These are phyloP conservation scores for Agraylea sexmaculata DNA, from an alignment of 1,140 invertebrate genomes.

Conservation along the genomic window DNA sequence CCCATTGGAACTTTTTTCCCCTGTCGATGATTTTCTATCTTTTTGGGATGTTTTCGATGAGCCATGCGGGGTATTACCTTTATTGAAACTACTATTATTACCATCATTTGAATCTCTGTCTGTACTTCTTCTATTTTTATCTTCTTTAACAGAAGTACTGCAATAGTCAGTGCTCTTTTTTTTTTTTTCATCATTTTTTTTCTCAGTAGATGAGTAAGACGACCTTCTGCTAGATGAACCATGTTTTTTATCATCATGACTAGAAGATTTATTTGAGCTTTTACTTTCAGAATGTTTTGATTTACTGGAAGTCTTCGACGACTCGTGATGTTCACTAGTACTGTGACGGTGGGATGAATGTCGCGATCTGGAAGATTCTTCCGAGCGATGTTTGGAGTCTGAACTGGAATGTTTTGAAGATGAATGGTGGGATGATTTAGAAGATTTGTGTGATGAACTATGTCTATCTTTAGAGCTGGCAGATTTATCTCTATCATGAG, in stretches of 20 bases:
- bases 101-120: constrained; percentile 49
- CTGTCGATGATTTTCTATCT: constrained; percentile 29
- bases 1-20: constrained; percentile 33
- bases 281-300: constrained; percentile 13
- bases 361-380: constrained; percentile 32
- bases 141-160: constrained; percentile 38
- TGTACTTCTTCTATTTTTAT: constrained; percentile 37
- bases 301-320: constrained; percentile 13
- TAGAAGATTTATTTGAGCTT: constrained; percentile 9
- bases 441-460: constrained; percentile 36
- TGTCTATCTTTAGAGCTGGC: constrained; percentile 28
- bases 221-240: constrained; percentile 11
- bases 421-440: constrained; percentile 31
- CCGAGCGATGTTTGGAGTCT: constrained; percentile 25
- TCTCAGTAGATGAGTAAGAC: constrained; percentile 19
- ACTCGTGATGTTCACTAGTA: constrained; percentile 23
- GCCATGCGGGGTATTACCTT: constrained; percentile 15
- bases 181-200: constrained; percentile 36
- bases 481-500: constrained; percentile 33
- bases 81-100: constrained; percentile 32
- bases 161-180: constrained; percentile 44
- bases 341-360: constrained; percentile 28
- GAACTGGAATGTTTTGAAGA: constrained; percentile 22
- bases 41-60: constrained; percentile 25
- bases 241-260: constrained; percentile 15